A percentile compares a stretch with the other conserved stretches of the same genome.
phyloP scores from a whole-genome alignment of 2,113 vertebrate genomes.

The Hyperopisus bebe region DNA sequence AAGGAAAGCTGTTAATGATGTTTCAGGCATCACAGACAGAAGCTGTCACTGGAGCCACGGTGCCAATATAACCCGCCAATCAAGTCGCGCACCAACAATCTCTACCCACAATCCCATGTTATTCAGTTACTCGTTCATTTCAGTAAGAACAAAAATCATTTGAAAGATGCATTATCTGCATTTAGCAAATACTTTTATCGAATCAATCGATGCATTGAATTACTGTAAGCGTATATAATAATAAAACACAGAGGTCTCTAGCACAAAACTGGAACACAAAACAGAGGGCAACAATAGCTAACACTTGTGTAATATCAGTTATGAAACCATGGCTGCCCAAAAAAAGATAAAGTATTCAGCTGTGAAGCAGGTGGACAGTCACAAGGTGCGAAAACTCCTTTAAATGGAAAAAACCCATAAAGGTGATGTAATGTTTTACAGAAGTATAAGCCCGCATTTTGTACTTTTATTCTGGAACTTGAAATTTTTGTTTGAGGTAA shows the following conservation, averaged over 20 bases:
- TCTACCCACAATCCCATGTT: not conserved
- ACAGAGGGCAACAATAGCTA: not conserved
- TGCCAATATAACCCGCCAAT: not conserved
- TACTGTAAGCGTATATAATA: not conserved
- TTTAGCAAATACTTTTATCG: not conserved
- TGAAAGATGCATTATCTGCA: not conserved
- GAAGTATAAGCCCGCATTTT: not conserved
- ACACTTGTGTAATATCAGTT: not conserved
- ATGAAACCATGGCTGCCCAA: not conserved
- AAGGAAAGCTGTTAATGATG: not conserved
- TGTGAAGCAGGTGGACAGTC: not conserved
- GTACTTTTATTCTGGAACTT: not conserved
- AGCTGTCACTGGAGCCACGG: not conserved
- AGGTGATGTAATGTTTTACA: not conserved
- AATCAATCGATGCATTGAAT: not conserved
- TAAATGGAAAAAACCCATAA: not conserved
- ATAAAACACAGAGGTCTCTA: not conserved
- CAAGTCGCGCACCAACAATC: not conserved
- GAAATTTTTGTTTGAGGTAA: not conserved
- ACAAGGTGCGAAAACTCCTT: not conserved
- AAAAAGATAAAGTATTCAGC: not conserved
- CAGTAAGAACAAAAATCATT: not conserved
- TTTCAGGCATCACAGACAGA: not conserved
- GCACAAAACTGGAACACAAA: not conserved
- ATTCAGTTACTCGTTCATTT: not conserved